Conservation (phyloP, 2,797 vertebrate genomes). For the Cephalopachus bancanus region DNA sequence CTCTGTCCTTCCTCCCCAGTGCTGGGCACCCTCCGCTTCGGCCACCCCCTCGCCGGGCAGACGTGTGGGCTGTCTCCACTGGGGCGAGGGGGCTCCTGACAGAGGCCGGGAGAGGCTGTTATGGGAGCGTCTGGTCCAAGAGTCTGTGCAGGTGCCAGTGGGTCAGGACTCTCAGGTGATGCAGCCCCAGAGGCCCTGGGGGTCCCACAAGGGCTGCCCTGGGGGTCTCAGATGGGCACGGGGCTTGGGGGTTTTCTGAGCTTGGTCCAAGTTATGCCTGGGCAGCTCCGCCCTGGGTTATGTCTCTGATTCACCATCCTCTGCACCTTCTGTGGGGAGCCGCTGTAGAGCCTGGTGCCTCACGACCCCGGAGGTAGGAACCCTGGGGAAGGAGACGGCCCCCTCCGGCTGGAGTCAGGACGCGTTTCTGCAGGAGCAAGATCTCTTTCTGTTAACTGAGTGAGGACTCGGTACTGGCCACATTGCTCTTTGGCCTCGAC, state of each 20-base stretch:
- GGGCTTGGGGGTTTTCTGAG: neutral
- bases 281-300: neutral
- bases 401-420: neutral
- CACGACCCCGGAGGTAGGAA: neutral
- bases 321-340: neutral
- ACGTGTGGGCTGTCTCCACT: too few species aligned
- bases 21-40: too few species aligned
- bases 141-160: too few species aligned
- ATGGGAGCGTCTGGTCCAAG: too few species aligned
- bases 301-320: neutral
- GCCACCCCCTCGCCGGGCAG: too few species aligned
- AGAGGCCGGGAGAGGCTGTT: too few species aligned
- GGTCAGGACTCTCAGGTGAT: too few species aligned
- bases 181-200: neutral
- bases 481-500: neutral
- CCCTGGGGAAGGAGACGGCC: neutral
- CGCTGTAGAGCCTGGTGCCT: neutral
- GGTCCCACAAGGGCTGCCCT: neutral
- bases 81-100: too few species aligned
- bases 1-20: too few species aligned
- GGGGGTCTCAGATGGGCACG: neutral
- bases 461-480: neutral
- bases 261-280: neutral
- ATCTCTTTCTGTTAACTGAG: neutral
- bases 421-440: too few species aligned